Evolutionary conservation across 2,888 invertebrate species (phyloP), one percentile per base, ranked within the genome.

Genomic region (Dorcus parallelipipedus): DNA sequence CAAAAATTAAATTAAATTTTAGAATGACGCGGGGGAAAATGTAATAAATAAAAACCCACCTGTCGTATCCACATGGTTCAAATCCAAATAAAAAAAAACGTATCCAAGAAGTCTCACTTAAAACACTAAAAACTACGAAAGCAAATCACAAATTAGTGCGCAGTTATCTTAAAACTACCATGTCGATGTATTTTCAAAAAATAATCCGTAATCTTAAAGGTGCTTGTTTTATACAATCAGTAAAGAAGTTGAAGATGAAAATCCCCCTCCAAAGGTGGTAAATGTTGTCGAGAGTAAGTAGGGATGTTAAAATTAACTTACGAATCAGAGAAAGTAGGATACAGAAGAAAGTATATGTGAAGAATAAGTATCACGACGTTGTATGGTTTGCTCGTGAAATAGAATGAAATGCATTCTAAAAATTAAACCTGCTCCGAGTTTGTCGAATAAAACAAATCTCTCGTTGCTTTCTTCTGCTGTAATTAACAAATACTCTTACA

Each of bases 271-370:
- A 50, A 54, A 54, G 59, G 55, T 53, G 58, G 58, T 62, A 59
- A 59, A 63, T 62, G 58, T 56, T 52, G 50, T 43, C 55, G 59
- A 62, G 61, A 63, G 54, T 56, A 63, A 64, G 69, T 63, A 61
- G 64, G 64, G 65, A 64, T 62, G 61, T 56, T 64, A 59, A 62
- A 58, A 50, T 58, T 57, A 61, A 60, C 64, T 58, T 60, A 61
- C 61, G 58, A 64, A 65, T 47, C 62, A 60, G 70, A 70, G 70
- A 70, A 70, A 70, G 70, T 70, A 70, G 70, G 70, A 68, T 70
- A 68, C 51, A 54, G 62, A 67, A 65, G 65, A 65, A 65, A 67
- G 67, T 67, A 54, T 62, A 64, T 55, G 58, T 56, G 54, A 49
- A 60, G 61, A 64, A 59, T 64, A 64, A 65, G 64, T 64, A 64